phyloP scores from a whole-genome alignment of 2,888 invertebrate species.

The Eustalomyia histrio region DNA sequence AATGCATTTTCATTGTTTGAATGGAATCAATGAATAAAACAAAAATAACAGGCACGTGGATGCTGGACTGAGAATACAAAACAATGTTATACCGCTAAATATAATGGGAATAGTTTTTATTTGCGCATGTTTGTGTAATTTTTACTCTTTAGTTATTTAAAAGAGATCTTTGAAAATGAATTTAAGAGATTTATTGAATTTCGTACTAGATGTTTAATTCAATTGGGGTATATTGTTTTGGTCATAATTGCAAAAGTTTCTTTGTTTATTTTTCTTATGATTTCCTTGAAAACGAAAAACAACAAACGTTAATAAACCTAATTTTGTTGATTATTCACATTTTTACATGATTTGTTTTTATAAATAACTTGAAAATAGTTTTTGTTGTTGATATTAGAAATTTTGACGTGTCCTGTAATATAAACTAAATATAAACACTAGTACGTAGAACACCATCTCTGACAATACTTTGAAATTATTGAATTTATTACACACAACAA shows the following conservation, averaged over 20 bases:
- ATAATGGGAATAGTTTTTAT: slow-evolving; percentile 42
- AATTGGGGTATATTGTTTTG: neutral
- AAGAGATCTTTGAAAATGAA: neutral
- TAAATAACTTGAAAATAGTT: neutral
- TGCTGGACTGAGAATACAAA: slow-evolving; percentile 8
- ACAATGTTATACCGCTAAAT: slow-evolving; percentile 21
- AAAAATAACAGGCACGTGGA: slow-evolving; percentile 36
- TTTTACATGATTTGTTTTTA: neutral
- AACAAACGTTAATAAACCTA: neutral
- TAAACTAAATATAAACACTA: neutral
- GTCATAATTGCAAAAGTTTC: neutral
- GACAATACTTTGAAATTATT: too few species aligned
- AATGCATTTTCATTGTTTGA: neutral
- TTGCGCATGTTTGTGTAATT: neutral
- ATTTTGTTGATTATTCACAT: neutral
- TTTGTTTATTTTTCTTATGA: neutral
- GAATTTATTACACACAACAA: too few species aligned
- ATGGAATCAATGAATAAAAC: slow-evolving; percentile 24
- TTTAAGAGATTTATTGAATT: neutral
- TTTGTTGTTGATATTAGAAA: neutral
- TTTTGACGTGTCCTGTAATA: neutral
- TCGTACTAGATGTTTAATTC: neutral
- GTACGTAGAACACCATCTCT: too few species aligned
- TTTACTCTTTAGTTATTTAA: slow-evolving; percentile 10
- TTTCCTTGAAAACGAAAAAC: neutral